Evolutionary conservation across 2,888 invertebrate species (phyloP).

Genomic region (Onthophagus sagittarius): DNA sequence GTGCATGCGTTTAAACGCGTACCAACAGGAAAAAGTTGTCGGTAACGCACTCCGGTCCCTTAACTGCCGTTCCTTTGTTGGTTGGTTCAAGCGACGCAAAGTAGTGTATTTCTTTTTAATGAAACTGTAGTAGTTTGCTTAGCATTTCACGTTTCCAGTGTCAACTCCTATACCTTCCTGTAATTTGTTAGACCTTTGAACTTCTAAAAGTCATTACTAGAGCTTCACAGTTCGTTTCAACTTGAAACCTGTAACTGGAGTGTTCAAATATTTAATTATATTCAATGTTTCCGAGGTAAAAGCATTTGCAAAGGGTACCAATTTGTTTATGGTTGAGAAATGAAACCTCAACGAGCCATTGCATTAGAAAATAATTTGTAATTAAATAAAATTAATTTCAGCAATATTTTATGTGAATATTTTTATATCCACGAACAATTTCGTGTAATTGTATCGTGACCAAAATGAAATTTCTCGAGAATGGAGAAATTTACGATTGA

Average conservation of each 20-base stretch:
- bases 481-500: background rate
- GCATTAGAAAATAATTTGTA: background rate
- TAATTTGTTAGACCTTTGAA: background rate
- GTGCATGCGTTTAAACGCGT: background rate
- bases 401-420: too few species aligned
- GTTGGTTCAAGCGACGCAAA: background rate
- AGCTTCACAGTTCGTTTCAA: background rate
- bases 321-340: background rate
- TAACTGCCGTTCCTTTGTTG: background rate
- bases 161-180: background rate
- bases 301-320: background rate
- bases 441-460: background rate
- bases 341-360: background rate
- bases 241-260: background rate
- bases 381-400: too few species aligned
- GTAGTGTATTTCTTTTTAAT: background rate
- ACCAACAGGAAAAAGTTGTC: background rate
- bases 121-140: background rate
- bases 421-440: background rate
- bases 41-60: background rate
- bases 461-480: background rate
- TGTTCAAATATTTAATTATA: background rate
- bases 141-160: background rate
- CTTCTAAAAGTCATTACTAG: background rate
- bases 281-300: background rate